phyloP scores from a whole-genome alignment of 2,888 invertebrate species.

The Zeuzera pyrina region DNA sequence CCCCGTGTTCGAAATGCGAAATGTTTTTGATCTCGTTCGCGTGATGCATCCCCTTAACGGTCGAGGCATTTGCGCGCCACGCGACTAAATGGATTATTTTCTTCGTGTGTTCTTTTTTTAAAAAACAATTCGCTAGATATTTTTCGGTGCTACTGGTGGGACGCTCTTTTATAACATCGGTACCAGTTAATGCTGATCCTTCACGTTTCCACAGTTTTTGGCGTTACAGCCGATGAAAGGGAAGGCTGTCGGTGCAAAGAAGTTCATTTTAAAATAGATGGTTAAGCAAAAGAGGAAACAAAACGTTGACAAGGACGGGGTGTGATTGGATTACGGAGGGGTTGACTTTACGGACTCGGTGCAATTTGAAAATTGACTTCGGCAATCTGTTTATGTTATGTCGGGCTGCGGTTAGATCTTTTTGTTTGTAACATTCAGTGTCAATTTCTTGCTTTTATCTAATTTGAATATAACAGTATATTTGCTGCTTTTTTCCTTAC shows the following conservation, averaged over 20 bases:
- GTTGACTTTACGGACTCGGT: slow-evolving; percentile 64
- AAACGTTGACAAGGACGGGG: slow-evolving; percentile 69
- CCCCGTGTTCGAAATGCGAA: slow-evolving; percentile 49
- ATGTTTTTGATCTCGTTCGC: slow-evolving; percentile 62
- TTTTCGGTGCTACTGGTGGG: slow-evolving; percentile 26
- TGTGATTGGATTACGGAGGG: slow-evolving; percentile 69
- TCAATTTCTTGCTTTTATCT: slow-evolving; percentile 43
- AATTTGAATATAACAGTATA: slow-evolving; percentile 37
- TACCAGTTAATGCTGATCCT: slow-evolving; percentile 15
- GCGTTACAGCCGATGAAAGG: neutral
- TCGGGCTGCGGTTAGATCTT: slow-evolving; percentile 40
- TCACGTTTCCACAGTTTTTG: neutral
- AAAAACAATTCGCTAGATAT: slow-evolving; percentile 40
- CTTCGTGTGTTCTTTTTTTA: slow-evolving; percentile 61
- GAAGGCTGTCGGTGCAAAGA: slow-evolving; percentile 9
- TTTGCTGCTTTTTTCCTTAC: neutral
- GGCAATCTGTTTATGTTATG: slow-evolving; percentile 55
- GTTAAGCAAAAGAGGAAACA: slow-evolving; percentile 52
- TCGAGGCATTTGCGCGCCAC: slow-evolving; percentile 55
- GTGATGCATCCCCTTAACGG: slow-evolving; percentile 58
- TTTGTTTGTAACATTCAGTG: slow-evolving; percentile 47
- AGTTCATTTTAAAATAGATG: slow-evolving; percentile 35
- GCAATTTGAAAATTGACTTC: slow-evolving; percentile 70
- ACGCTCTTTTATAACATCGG: slow-evolving; percentile 31
- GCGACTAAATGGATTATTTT: slow-evolving; percentile 73